Evolutionary conservation across 2,888 invertebrate genomes (phyloP).

Genomic region (Rhingia rostrata): DNA sequence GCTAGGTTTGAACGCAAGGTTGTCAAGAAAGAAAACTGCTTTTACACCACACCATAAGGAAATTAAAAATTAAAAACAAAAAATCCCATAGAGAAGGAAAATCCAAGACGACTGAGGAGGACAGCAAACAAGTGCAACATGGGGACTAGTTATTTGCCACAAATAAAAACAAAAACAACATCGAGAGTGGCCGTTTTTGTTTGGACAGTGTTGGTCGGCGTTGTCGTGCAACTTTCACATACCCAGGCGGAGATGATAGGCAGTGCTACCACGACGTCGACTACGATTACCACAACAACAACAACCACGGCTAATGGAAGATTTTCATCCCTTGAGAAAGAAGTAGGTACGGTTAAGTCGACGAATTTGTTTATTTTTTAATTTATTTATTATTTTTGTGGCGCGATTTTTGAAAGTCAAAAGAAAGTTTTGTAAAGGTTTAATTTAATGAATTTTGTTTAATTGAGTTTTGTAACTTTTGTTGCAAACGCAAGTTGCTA

Average conservation of each 20-base stretch:
- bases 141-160: constrained; percentile 60
- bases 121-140: constrained; percentile 41
- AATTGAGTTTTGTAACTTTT: not conserved
- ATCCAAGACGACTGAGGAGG: not conserved
- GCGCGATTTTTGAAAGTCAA: not conserved
- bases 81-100: not conserved
- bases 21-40: constrained; percentile 18
- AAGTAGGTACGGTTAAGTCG: constrained; percentile 81
- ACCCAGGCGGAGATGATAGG: constrained; percentile 66
- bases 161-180: constrained; percentile 46
- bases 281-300: constrained; percentile 59
- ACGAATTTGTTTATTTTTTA: constrained; percentile 22
- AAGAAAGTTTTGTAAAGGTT: no score
- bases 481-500: not conserved
- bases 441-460: not conserved
- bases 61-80: constrained; percentile 2
- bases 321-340: constrained; percentile 81
- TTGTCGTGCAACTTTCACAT: constrained; percentile 72
- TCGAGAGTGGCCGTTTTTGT: constrained; percentile 58
- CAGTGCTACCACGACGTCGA: constrained; percentile 53
- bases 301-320: constrained; percentile 75
- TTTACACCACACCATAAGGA: constrained; percentile 30
- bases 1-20: constrained; percentile 27
- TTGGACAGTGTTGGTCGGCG: constrained; percentile 60
- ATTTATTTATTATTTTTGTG: constrained; percentile 2